Evolutionary conservation across 2,113 vertebrate genomes (phyloP), one percentile per base, ranked within the genome.

Genomic region (Alethe diademata): DNA sequence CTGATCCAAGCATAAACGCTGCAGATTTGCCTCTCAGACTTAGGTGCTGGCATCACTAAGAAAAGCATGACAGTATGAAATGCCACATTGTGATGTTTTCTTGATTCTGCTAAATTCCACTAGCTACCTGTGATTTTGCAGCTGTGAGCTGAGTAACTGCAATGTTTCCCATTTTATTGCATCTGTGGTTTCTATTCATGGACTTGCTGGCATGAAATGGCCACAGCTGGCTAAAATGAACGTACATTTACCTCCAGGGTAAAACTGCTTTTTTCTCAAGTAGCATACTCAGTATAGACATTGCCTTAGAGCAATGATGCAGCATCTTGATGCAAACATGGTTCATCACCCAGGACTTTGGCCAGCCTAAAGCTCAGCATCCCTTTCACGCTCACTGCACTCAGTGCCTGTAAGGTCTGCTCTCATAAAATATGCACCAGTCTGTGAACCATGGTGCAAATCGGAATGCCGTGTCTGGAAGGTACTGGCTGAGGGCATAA

Each of bases 401-500:
- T 62, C 47, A 33, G 28, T 20, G 50, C 72, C 93, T 75, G 35
- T 64, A 84, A 87, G 60, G 70, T 78, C 75, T 88, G 61, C 78
- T 90, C 57, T 73, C 54, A 82, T 61, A 65, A 96, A 96, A 82
- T 51, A 90, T 53, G 36, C 50, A 94, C n/a, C 53, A 87, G 66
- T 40, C 70, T 87, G 78, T 69, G 70, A 88, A 60, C 47, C n/a
- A 45, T 19, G 10, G 66, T 72, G 45, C 43, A 90, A 53, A 72
- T 82, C 28, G 82, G 62, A 82, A 82, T 48, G 50, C 31, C 82
- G 22, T 65, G 75, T 72, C 85, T 92, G 62, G 62, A 85, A 82
- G 73, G 83, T 82, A 57, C n/a, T 79, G 28, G 57, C 50, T 64
- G 58, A 92, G 36, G 85, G 54, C 35, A 82, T 53, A 92, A 79